Evolutionary conservation across 1,140 invertebrate species (phyloP).

Genomic region (Caenorhabditis elegans): DNA sequence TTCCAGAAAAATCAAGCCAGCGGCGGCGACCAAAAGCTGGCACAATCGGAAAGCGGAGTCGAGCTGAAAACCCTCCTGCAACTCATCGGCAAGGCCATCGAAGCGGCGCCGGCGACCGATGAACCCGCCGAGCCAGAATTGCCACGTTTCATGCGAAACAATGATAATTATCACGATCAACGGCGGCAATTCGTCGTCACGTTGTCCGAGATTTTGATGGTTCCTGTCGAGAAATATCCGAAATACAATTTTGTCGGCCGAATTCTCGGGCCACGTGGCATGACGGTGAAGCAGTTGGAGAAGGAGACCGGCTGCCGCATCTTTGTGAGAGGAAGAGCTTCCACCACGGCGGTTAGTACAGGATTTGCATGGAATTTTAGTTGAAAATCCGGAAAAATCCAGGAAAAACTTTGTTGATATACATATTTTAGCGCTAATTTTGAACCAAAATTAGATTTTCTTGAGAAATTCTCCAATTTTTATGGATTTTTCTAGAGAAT

Average conservation of each 20-base stretch:
- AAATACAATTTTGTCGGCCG: slow-evolving; percentile 99
- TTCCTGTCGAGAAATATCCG: slow-evolving; percentile 68
- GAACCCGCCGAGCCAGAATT: background rate
- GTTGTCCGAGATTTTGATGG: background rate
- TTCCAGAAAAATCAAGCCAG: background rate
- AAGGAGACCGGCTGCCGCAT: slow-evolving; percentile 99
- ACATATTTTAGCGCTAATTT: too few species aligned
- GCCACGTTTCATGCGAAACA: too few species aligned
- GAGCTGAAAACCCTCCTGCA: background rate
- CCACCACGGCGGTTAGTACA: slow-evolving; percentile 99
- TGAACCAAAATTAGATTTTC: too few species aligned
- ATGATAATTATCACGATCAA: too few species aligned
- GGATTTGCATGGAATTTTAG: too few species aligned
- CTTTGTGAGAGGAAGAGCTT: slow-evolving; percentile 99
- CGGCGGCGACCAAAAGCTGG: background rate
- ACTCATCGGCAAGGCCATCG: background rate
- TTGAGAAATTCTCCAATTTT: too few species aligned
- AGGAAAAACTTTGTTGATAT: too few species aligned
- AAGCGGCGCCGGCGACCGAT: background rate
- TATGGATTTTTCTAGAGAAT: too few species aligned
- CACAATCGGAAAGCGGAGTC: background rate
- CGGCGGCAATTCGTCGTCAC: background rate
- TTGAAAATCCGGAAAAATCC: too few species aligned
- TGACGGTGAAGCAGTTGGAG: slow-evolving; percentile 99
- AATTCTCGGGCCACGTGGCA: slow-evolving; percentile 95